phyloP scores from a whole-genome alignment of 2,113 vertebrate species.

The Probosciger aterrimus region DNA sequence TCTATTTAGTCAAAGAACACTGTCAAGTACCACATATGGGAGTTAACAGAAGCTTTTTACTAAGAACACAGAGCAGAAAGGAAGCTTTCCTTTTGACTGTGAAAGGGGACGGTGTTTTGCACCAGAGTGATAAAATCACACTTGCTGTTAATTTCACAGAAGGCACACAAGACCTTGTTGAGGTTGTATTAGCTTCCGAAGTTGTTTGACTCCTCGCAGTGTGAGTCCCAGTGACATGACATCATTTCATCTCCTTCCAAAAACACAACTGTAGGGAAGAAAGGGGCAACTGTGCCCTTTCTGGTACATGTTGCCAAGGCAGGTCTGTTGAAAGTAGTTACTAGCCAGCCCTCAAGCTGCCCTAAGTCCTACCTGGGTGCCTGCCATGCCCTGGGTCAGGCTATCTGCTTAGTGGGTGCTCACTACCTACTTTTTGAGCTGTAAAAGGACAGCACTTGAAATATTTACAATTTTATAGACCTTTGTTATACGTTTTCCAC shows the following conservation, averaged over 20 bases:
- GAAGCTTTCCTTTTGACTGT: neutral
- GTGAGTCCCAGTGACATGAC: neutral
- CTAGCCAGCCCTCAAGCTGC: neutral
- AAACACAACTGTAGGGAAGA: neutral
- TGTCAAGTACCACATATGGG: neutral
- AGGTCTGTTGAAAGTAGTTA: neutral
- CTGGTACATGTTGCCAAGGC: neutral
- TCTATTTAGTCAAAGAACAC: neutral
- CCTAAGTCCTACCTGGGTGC: neutral
- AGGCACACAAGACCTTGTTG: neutral
- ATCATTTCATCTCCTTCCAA: neutral
- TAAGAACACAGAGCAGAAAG: neutral
- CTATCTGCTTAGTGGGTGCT: neutral
- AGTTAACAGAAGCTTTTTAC: neutral
- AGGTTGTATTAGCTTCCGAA: neutral
- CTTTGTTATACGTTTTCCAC: neutral
- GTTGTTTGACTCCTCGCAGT: neutral
- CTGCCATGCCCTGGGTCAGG: neutral
- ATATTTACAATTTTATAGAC: neutral
- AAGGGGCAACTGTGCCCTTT: neutral
- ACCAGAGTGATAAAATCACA: neutral
- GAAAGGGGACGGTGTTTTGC: neutral
- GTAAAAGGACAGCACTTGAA: neutral
- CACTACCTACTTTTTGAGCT: neutral
- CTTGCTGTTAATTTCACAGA: neutral